Conservation (phyloP, 2,797 vertebrate genomes). For the Argyrosomus regius region DNA sequence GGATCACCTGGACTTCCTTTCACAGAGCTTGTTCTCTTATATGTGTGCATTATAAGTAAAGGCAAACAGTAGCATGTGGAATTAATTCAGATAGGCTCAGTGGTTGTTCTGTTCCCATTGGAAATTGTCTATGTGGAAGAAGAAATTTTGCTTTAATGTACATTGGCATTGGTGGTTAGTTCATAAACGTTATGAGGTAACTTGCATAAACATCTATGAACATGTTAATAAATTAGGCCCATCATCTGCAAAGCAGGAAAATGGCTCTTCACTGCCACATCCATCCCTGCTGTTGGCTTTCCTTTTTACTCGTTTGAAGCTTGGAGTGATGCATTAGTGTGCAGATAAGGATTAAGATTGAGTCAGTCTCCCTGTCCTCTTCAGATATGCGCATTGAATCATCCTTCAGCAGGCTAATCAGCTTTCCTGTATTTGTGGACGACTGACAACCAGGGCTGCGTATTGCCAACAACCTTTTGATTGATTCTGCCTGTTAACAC, state of each 20-base stretch:
- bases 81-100: not conserved
- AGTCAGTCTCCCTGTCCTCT: conserved; percentile 54
- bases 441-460: conserved; percentile 32
- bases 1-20: not conserved
- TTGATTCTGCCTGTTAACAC: not conserved
- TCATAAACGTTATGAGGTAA: conserved; percentile 1
- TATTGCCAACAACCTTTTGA: conserved; percentile 1
- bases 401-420: conserved; percentile 58
- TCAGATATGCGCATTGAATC: conserved; percentile 50
- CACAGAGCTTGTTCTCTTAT: not conserved
- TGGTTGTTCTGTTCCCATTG: not conserved
- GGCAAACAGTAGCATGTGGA: not conserved
- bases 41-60: conserved; percentile 4
- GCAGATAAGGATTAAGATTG: conserved; percentile 61
- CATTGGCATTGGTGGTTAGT: not conserved
- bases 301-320: conserved; percentile 35
- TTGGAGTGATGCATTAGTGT: conserved; percentile 45
- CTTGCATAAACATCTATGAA: conserved; percentile 13
- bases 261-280: conserved; percentile 13
- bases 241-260: conserved; percentile 22
- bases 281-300: conserved; percentile 12
- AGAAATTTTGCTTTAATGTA: not conserved
- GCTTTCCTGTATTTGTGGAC: conserved; percentile 51
- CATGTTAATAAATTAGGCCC: conserved; percentile 19
- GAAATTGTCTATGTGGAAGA: not conserved